These are phyloP conservation scores for Drosophila rubida DNA, from an alignment of 2,888 invertebrate genomes.

Conservation along the genomic window DNA sequence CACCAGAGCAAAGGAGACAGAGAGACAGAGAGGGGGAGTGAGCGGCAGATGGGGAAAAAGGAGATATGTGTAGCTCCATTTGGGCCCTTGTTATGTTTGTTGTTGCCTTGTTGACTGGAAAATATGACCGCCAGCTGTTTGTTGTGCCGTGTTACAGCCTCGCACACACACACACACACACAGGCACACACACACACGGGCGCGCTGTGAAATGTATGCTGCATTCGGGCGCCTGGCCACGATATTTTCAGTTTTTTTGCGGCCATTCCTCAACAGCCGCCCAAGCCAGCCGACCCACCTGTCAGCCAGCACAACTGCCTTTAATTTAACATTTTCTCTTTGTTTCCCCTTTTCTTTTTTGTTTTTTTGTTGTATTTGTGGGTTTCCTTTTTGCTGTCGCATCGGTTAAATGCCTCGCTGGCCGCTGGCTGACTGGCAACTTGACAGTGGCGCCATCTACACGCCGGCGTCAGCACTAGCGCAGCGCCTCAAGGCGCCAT, in stretches of 20 bases:
- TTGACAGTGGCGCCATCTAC: slow-evolving; percentile 60
- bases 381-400: neutral
- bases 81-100: slow-evolving; percentile 66
- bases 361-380: neutral
- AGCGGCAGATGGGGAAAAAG: neutral
- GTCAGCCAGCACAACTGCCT: slow-evolving; percentile 36
- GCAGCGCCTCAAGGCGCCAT: slow-evolving; percentile 46
- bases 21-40: neutral
- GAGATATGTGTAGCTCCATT: slow-evolving; percentile 18
- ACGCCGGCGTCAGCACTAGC: slow-evolving; percentile 1
- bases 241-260: neutral
- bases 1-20: neutral
- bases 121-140: slow-evolving; percentile 80
- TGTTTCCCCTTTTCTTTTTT: no score
- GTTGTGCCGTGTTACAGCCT: slow-evolving; percentile 50
- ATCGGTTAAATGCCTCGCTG: neutral
- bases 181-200: slow-evolving; percentile 16
- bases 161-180: slow-evolving; percentile 23
- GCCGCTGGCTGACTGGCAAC: no score
- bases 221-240: slow-evolving; percentile 19
- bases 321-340: slow-evolving; percentile 1
- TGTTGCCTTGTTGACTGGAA: slow-evolving; percentile 80
- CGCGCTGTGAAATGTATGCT: slow-evolving; percentile 58
- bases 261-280: no score
- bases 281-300: slow-evolving; percentile 4